A percentile compares a stretch with the other conserved stretches of the same genome.
phyloP scores from a whole-genome alignment of 2,797 vertebrate genomes.

The Helicolenus hilgendorfi region DNA sequence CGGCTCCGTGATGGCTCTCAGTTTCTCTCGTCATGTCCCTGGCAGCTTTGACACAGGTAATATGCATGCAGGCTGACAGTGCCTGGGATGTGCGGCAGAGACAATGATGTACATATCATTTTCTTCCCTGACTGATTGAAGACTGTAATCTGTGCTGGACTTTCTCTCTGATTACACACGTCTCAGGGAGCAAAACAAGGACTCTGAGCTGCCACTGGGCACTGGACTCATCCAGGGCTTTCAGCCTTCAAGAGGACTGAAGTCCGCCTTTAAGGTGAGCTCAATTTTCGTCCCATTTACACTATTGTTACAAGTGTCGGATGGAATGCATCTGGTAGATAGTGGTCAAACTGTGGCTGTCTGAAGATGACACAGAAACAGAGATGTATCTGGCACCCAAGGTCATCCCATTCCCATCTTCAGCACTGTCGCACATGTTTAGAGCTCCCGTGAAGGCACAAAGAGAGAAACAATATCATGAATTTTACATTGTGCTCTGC shows the following conservation, averaged over 20 bases:
- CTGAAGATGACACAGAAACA: constrained; percentile 81
- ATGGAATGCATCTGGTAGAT: constrained; percentile 84
- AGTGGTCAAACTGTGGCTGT: constrained; percentile 88
- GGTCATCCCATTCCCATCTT: constrained; percentile 83
- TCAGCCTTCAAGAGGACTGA: constrained; percentile 90
- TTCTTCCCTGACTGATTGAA: constrained; percentile 93
- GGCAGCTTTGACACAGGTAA: constrained; percentile 92
- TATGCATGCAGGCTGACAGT: constrained; percentile 88
- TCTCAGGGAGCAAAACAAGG: constrained; percentile 91
- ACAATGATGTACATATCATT: constrained; percentile 94
- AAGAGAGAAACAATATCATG: constrained; percentile 56
- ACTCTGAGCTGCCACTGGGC: constrained; percentile 87
- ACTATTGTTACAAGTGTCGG: constrained; percentile 88
- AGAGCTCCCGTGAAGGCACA: constrained; percentile 51
- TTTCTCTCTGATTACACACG: constrained; percentile 92
- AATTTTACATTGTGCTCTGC: constrained; percentile 57
- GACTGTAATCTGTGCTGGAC: constrained; percentile 92
- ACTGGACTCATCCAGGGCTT: constrained; percentile 89
- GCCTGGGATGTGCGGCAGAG: constrained; percentile 82
- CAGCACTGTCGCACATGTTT: constrained; percentile 55
- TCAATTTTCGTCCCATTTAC: constrained; percentile 92
- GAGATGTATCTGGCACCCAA: constrained; percentile 85
- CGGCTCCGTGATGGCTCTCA: constrained; percentile 88
- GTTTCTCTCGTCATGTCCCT: constrained; percentile 88
- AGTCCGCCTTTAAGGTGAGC: constrained; percentile 90